Evolutionary conservation across 2,888 invertebrate species (phyloP), one percentile per base, ranked within the genome.

Genomic region (Lottia gigantea): DNA sequence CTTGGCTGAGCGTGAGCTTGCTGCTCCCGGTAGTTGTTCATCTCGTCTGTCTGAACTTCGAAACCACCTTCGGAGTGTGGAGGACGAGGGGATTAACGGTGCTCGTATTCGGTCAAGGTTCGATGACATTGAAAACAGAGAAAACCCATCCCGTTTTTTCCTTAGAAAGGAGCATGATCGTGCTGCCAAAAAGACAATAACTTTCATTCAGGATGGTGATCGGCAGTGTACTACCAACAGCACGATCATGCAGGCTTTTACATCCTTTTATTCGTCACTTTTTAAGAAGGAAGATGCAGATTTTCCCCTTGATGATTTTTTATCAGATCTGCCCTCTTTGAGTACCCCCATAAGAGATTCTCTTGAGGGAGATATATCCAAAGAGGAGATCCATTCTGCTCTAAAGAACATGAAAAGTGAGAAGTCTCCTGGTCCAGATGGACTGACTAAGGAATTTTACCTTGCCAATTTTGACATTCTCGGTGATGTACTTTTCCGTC

Each of bases 401-500:
- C 40, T 75, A 14, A 69, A 64, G 16, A 47, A 46, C 14, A 74
- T 74, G 71, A 49, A 71, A 31, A 71, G 67, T 62, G 69, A 73
- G 61, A 75, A 75, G 55, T 71, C 74, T 19, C 78, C 76, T 19
- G 78, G 76, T 55, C 61, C 68, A 46, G 78, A 79, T 68, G 77
- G 78, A 3, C 55, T 78, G 1, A 62, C 76, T 31, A 76, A 73
- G 62, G 76, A 77, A 64, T 75, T 77, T 70, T 78, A 75, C 61
- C 46, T 66, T 0, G 25, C 62, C n/a, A 74, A 74, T 66, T 71
- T 69, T 23, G 65, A 72, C 61, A 15, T 71, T 46, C 63, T 78
- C 45, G 31, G 49, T 14, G 71, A 72, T 49, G 64, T 67, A 1
- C 62, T 78, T n/a, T 25, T 71, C 19, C 26, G 64, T 25, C 26